Conservation (phyloP, 1,140 invertebrate genomes). For the Battus philenor region DNA sequence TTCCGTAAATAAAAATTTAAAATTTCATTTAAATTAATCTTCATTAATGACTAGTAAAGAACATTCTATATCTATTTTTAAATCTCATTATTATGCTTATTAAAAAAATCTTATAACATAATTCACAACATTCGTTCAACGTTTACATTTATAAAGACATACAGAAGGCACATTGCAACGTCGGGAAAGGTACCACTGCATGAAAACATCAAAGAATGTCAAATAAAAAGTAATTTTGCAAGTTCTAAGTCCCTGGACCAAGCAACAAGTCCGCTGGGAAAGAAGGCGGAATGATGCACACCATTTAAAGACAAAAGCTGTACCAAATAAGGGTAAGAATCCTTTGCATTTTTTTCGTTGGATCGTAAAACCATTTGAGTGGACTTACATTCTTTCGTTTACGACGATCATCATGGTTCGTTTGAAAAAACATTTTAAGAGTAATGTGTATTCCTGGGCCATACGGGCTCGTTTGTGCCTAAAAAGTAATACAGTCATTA, state of each 20-base stretch:
- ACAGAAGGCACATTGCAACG: slow-evolving; percentile 4
- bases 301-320: slow-evolving; percentile 12
- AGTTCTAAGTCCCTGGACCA: slow-evolving; percentile 15
- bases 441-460: slow-evolving; percentile 5
- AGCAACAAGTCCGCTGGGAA: slow-evolving; percentile 14
- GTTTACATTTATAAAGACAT: slow-evolving; percentile 6
- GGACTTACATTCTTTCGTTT: slow-evolving; percentile 14
- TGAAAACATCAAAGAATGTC: slow-evolving; percentile 15
- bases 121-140: not conserved
- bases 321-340: slow-evolving; percentile 15
- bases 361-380: slow-evolving; percentile 16
- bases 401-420: slow-evolving; percentile 12
- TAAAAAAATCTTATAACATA: too few species aligned
- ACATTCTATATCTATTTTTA: too few species aligned
- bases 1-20: too few species aligned
- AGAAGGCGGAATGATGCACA: slow-evolving; percentile 1
- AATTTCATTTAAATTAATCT: too few species aligned
- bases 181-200: not conserved
- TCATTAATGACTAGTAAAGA: too few species aligned
- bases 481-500: slow-evolving; percentile 13
- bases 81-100: too few species aligned
- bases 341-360: slow-evolving; percentile 9
- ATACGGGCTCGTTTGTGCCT: not conserved
- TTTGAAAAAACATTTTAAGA: slow-evolving; percentile 7
- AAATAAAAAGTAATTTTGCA: slow-evolving; percentile 18